Percentiles rank a stretch among this genome's conserved stretches.
These are phyloP conservation scores for Clarias pachynema DNA, from an alignment of 2,797 vertebrate genomes.

Conservation along the genomic window DNA sequence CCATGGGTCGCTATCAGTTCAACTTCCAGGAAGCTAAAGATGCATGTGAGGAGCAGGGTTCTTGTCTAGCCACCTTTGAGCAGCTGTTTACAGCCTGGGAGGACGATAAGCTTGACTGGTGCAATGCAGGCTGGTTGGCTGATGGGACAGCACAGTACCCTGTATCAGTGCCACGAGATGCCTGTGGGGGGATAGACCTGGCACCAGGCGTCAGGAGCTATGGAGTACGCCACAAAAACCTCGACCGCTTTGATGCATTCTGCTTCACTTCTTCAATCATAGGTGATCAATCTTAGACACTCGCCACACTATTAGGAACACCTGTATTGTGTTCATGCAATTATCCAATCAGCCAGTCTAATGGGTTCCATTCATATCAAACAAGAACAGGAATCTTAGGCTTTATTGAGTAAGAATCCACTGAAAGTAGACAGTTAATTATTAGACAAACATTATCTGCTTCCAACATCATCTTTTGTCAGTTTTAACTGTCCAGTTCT, in stretches of 20 bases:
- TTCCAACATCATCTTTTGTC: background rate
- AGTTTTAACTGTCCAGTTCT: background rate
- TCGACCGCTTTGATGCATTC: constrained; percentile 86
- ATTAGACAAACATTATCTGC: background rate
- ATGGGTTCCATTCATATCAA: background rate
- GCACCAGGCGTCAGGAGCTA: constrained; percentile 88
- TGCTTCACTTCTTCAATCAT: constrained; percentile 83
- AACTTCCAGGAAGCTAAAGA: constrained; percentile 82
- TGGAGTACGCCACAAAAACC: constrained; percentile 75
- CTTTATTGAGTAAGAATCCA: background rate
- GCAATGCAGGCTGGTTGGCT: constrained; percentile 90
- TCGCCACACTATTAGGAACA: background rate
- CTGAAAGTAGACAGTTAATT: background rate
- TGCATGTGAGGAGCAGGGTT: constrained; percentile 82
- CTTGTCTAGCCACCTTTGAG: constrained; percentile 84
- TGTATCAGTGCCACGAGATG: constrained; percentile 78
- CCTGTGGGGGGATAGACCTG: constrained; percentile 80
- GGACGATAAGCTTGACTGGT: constrained; percentile 92
- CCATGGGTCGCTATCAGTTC: constrained; percentile 82
- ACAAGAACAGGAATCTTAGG: background rate
- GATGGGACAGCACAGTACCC: constrained; percentile 91
- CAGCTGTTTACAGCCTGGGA: constrained; percentile 90
- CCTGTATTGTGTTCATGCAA: background rate
- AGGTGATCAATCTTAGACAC: constrained; percentile 70
- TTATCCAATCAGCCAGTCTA: background rate